Percentiles rank a stretch among this genome's conserved stretches.
These are phyloP conservation scores for Cotesia chilonis DNA, from an alignment of 1,140 invertebrate genomes.

Conservation along the genomic window DNA sequence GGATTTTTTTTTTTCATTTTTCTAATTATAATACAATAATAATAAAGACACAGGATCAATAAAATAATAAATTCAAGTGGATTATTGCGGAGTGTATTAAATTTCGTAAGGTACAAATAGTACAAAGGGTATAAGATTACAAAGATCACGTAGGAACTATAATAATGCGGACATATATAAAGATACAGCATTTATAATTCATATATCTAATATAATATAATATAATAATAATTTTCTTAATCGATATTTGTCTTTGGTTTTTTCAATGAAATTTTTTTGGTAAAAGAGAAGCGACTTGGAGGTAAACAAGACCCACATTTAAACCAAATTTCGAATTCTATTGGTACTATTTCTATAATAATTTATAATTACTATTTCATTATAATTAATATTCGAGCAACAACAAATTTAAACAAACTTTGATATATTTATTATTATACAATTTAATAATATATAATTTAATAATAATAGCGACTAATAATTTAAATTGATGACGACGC, in stretches of 20 bases:
- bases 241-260: conserved; percentile 2
- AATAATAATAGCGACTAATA: too few species aligned
- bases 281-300: conserved; percentile 27
- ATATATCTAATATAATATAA: not conserved
- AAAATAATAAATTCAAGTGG: conserved; percentile 35
- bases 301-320: conserved; percentile 17
- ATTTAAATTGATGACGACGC: too few species aligned
- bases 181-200: conserved; percentile 51
- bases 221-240: conserved; percentile 7
- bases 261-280: conserved; percentile 28
- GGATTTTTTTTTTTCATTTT: too few species aligned
- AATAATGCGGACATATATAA: conserved; percentile 64
- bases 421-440: not conserved
- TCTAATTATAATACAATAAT: too few species aligned
- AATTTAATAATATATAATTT: too few species aligned
- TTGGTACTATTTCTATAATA: not conserved
- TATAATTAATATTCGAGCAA: conserved; percentile 12
- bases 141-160: conserved; percentile 66
- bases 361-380: conserved; percentile 7
- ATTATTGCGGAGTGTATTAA: conserved; percentile 66
- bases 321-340: conserved; percentile 16
- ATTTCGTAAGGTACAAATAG: conserved; percentile 66
- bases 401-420: conserved; percentile 20
- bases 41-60: not conserved
- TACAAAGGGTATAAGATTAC: conserved; percentile 67